Evolutionary conservation across 64 coral and sea anemone genomes (phyloP), one percentile per base, ranked within the genome.

Genomic region (Montipora cactus): DNA sequence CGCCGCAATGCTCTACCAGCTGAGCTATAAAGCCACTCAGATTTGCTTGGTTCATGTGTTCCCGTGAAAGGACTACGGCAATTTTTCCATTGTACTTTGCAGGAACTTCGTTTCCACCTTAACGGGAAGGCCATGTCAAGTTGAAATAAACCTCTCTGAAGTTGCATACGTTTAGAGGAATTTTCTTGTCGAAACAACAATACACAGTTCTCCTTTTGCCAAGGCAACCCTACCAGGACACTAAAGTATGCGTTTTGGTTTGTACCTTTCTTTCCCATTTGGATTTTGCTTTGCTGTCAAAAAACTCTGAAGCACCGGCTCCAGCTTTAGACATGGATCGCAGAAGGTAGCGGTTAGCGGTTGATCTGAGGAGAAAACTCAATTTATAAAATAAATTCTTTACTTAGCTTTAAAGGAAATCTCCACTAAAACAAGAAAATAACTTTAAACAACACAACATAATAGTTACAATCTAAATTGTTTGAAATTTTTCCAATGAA

Each of bases 251-350:
- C 0, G 2, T 14, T 76, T 2, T 15, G 16, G 51, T 72, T 12
- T 6, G 15, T 78, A 97, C 95, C 89, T 96, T 99, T 77, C 89
- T 59, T 81, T 99, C 84, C 98, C 98, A 99, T 82, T 99, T 99
- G 18, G 98, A 99, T 22, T 99, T 99, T 58, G 91, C 83, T 45
- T 96, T 99, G 15, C 79, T 75, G 25, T 99, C 95, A 44, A 99
- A 99, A 44, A 96, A 90, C 85, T 99, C 98, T 2, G 87, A 91
- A 14, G 89, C 98, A 44, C 98, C 98, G 78, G 95, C 98, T 18
- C 98, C 95, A 22, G 89, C 77, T 20, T 76, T 93, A 25, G 98
- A 89, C 80, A 94, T 73, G 1, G 92, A 79, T 82, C 98, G 95
- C 67, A 99, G 62, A 76, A 96, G 83, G 53, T 99, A 92, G 22